Conservation (phyloP, 2,797 vertebrate genomes). For the Glyptemys insculpta region DNA sequence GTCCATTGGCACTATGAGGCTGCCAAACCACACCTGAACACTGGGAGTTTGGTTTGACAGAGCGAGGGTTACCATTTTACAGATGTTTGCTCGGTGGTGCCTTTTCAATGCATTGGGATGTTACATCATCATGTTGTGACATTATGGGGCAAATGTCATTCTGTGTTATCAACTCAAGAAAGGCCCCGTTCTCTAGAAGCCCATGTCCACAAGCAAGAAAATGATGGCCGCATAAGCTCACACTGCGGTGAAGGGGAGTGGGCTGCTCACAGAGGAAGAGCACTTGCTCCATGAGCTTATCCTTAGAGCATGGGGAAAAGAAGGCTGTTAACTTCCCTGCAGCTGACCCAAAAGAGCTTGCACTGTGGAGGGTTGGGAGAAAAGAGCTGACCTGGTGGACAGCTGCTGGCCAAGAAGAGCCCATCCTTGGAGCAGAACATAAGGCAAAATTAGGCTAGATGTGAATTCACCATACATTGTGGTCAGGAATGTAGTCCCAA, state of each 20-base stretch:
- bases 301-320: not conserved
- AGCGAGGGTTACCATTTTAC: not conserved
- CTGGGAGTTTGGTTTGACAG: not conserved
- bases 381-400: not conserved
- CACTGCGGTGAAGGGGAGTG: not conserved
- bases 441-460: not conserved
- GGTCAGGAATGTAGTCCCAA: not conserved
- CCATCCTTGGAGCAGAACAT: not conserved
- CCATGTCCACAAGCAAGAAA: not conserved
- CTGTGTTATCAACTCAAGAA: not conserved
- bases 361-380: not conserved
- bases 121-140: accelerated
- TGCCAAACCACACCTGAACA: not conserved
- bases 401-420: not conserved
- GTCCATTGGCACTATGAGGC: not conserved
- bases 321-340: not conserved
- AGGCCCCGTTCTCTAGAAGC: not conserved
- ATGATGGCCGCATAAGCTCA: not conserved
- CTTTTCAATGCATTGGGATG: not conserved
- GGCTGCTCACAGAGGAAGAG: not conserved
- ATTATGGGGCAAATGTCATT: not conserved
- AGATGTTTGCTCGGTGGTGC: not conserved
- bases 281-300: not conserved
- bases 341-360: not conserved
- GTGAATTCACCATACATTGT: not conserved